phyloP scores from a whole-genome alignment of 1,140 invertebrate species.

The Elysia chlorotica region DNA sequence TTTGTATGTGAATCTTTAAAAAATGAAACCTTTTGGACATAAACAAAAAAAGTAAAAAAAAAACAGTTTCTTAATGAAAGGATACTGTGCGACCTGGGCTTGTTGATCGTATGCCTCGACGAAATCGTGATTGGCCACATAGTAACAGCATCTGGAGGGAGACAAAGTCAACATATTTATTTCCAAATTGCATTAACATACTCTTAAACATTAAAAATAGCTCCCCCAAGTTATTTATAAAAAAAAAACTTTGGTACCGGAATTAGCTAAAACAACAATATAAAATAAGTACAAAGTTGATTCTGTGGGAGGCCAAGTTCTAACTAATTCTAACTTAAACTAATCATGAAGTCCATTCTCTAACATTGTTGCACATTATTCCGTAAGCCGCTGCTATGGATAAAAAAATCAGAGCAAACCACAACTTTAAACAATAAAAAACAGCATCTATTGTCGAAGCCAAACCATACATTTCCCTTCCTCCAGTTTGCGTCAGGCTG shows the following conservation, averaged over 20 bases:
- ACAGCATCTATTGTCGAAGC: neutral
- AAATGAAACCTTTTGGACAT: neutral
- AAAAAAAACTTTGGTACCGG: neutral
- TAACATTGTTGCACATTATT: too few relatives aligned
- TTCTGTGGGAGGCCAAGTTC: too few relatives aligned
- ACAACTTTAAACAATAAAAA: neutral
- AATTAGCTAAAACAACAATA: neutral
- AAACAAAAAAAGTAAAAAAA: neutral
- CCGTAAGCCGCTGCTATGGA: neutral
- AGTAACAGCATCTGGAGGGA: constrained; percentile 68
- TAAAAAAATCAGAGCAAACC: constrained; percentile 5
- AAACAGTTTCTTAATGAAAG: constrained; percentile 38
- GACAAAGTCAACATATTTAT: constrained; percentile 15
- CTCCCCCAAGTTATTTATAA: neutral
- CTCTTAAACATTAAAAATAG: too few relatives aligned
- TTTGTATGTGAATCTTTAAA: too few relatives aligned
- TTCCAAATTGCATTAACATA: neutral
- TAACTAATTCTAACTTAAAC: too few relatives aligned
- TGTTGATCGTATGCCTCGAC: constrained; percentile 81
- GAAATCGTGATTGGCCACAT: constrained; percentile 71
- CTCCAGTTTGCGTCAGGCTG: neutral
- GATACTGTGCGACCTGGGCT: constrained; percentile 74
- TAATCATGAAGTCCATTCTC: too few relatives aligned
- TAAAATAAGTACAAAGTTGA: constrained; percentile 11
- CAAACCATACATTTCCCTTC: neutral